Evolutionary conservation across 1,140 invertebrate genomes (phyloP).

Genomic region (Pseudomyrmex flavicornis): DNA sequence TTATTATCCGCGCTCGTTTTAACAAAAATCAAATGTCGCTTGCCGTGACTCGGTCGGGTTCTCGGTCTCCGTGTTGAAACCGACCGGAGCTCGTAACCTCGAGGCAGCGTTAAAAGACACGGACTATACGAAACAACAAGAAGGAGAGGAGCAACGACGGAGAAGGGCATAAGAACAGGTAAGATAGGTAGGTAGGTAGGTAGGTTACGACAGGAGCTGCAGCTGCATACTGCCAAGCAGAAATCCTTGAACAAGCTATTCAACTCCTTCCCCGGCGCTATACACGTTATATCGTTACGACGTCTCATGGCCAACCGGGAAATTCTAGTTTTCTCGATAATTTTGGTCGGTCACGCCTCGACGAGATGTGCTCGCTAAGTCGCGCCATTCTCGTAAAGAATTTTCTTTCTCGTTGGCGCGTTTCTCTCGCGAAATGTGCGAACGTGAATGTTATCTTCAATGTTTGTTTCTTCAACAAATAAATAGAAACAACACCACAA

Average conservation of each 20-base stretch:
- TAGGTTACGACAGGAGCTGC: constrained; percentile 61
- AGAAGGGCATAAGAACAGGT: not conserved
- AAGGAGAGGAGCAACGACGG: constrained; percentile 51
- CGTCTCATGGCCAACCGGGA: constrained; percentile 43
- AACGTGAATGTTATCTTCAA: not conserved
- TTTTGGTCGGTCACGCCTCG: constrained; percentile 49
- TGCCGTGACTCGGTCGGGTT: constrained; percentile 55
- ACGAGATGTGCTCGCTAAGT: not conserved
- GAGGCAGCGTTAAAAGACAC: constrained; percentile 59
- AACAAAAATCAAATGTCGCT: constrained; percentile 60
- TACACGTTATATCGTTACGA: constrained; percentile 49
- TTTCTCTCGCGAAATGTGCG: not conserved
- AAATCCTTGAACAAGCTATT: constrained; percentile 71
- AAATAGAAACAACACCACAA: too few species aligned
- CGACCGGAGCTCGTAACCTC: constrained; percentile 35
- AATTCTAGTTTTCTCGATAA: constrained; percentile 62
- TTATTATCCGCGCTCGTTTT: constrained; percentile 6
- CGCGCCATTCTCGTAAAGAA: not conserved
- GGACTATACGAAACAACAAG: constrained; percentile 48
- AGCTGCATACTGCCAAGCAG: constrained; percentile 64
- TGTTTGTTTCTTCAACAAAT: too few species aligned
- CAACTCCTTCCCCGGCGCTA: constrained; percentile 18
- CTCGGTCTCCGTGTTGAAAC: constrained; percentile 61
- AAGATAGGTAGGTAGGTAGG: constrained; percentile 38
- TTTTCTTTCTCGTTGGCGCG: not conserved